These are phyloP conservation scores for Cyanoramphus novaezelandiae DNA, from an alignment of 2,113 vertebrate genomes.

Conservation along the genomic window DNA sequence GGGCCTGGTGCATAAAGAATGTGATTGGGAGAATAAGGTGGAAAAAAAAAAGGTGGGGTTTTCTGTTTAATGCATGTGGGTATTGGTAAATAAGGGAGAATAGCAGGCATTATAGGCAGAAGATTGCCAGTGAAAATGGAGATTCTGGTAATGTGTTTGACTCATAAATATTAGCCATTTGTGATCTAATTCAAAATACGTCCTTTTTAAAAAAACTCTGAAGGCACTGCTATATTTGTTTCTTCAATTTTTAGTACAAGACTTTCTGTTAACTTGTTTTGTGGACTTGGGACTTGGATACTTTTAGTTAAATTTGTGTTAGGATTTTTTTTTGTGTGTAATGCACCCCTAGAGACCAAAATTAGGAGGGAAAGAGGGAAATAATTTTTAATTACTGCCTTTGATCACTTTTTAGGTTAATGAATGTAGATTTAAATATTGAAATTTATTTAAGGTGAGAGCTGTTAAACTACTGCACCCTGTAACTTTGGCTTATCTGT, in stretches of 20 bases:
- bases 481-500: background rate
- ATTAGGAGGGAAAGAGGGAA: background rate
- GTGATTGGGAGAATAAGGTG: background rate
- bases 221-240: background rate
- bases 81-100: background rate
- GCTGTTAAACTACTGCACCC: background rate
- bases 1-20: background rate
- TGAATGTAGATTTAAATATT: background rate
- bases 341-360: background rate
- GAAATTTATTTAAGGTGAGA: background rate
- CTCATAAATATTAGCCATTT: background rate
- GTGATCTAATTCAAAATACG: background rate
- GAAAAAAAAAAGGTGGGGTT: background rate
- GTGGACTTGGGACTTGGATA: background rate
- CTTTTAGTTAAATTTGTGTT: background rate
- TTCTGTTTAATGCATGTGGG: fast-evolving
- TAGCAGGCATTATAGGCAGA: background rate
- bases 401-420: background rate
- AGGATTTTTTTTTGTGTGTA: background rate
- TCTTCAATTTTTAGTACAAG: background rate
- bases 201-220: background rate
- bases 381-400: background rate
- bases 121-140: background rate
- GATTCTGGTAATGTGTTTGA: background rate
- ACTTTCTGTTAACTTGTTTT: background rate